A percentile compares a stretch with the other conserved stretches of the same genome.
phyloP scores from a whole-genome alignment of 2,113 vertebrate genomes.

The Scortum barcoo region DNA sequence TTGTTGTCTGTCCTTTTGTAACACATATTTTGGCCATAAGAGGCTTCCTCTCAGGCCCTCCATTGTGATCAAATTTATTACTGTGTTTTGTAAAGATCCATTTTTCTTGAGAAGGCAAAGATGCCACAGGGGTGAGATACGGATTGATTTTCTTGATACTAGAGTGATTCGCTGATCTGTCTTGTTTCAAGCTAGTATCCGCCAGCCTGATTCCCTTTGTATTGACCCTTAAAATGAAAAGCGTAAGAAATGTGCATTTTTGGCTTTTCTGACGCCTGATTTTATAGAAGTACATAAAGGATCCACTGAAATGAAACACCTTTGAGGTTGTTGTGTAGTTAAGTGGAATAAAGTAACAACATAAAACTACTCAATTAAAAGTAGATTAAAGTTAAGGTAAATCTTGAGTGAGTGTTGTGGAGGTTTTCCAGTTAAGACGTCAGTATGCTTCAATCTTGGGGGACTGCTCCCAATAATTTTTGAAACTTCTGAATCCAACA shows the following conservation, averaged over 20 bases:
- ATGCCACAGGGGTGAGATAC: background rate
- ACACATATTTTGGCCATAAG: no score
- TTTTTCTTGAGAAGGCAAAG: background rate
- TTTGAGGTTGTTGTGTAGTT: background rate
- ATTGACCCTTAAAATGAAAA: background rate
- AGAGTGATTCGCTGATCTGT: background rate
- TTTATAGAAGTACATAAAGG: background rate
- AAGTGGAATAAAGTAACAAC: background rate
- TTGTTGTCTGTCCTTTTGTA: no score
- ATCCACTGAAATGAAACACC: background rate
- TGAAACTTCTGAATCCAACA: no score
- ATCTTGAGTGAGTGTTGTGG: no score
- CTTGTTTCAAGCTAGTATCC: background rate
- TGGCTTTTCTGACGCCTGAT: background rate
- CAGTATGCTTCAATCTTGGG: background rate
- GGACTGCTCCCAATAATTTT: no score
- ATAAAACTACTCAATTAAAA: background rate
- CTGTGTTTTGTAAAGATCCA: background rate
- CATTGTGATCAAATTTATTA: background rate
- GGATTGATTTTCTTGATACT: background rate
- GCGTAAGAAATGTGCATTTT: background rate
- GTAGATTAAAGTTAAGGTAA: no score
- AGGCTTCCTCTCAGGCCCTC: no score
- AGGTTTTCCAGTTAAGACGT: background rate
- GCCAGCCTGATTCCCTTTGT: background rate